A percentile compares a stretch with the other conserved stretches of the same genome.
Conservation (phyloP, 23 tunicate species). For the Corella eumyota region DNA sequence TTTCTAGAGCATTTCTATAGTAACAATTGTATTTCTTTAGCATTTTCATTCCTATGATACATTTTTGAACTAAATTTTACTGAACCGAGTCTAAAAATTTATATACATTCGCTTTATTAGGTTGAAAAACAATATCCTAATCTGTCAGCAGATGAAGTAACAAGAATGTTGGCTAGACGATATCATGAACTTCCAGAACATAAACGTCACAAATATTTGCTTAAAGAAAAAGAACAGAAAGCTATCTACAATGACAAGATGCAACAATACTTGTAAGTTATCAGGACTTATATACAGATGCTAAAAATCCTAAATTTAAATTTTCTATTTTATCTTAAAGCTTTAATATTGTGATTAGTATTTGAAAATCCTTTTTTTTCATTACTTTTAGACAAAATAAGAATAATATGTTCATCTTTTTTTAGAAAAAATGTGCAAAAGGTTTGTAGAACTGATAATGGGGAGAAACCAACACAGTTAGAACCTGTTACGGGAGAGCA, state of each 20-base stretch:
- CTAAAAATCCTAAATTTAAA: too few relatives aligned
- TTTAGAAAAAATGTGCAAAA: background rate
- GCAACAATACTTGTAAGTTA: slow-evolving; percentile 58
- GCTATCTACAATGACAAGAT: slow-evolving; percentile 67
- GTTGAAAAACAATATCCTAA: slow-evolving; percentile 45
- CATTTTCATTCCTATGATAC: too few relatives aligned
- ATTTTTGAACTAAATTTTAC: background rate
- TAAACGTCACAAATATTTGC: slow-evolving; percentile 65
- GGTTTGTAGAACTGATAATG: slow-evolving; percentile 7
- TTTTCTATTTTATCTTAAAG: too few relatives aligned
- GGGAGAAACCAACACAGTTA: slow-evolving; percentile 15
- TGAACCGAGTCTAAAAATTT: too few relatives aligned
- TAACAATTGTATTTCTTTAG: too few relatives aligned
- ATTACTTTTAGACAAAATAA: too few relatives aligned
- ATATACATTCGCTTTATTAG: slow-evolving; percentile 23
- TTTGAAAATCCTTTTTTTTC: too few relatives aligned
- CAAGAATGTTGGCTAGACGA: slow-evolving; percentile 58
- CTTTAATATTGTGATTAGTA: too few relatives aligned
- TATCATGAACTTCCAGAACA: slow-evolving; percentile 76
- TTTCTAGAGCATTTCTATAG: too few relatives aligned
- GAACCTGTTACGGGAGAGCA: slow-evolving; percentile 89
- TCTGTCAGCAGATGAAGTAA: slow-evolving; percentile 44
- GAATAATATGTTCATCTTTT: too few relatives aligned
- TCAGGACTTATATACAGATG: too few relatives aligned
- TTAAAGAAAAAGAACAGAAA: slow-evolving; percentile 63